Conservation (phyloP, 2,888 invertebrate species). For the Pterostichus niger region DNA sequence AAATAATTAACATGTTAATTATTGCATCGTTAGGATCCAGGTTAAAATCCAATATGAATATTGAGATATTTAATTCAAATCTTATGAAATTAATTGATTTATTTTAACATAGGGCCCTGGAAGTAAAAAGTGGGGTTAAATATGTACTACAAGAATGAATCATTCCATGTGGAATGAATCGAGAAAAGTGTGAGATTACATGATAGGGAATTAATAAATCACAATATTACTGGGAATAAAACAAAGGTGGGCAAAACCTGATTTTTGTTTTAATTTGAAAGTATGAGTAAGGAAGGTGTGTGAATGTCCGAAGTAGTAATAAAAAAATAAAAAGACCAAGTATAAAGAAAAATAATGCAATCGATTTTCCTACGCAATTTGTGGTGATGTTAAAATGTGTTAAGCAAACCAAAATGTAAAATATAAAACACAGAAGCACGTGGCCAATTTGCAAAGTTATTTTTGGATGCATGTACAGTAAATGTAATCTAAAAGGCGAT, state of each 20-base stretch:
- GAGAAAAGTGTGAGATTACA: conserved; percentile 14
- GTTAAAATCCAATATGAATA: not conserved
- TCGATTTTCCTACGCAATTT: conserved; percentile 63
- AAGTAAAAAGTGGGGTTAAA: conserved; percentile 57
- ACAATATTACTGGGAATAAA: conserved; percentile 23
- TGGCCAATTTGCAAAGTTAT: conserved; percentile 53
- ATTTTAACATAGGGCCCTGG: not conserved
- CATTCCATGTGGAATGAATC: conserved; percentile 48
- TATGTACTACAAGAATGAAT: conserved; percentile 27
- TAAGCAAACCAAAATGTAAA: conserved; percentile 37
- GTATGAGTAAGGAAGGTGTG: conserved; percentile 46
- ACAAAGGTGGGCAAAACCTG: conserved; percentile 18
- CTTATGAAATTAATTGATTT: too few species aligned
- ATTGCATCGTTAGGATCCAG: too few species aligned
- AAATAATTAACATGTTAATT: conserved; percentile 6
- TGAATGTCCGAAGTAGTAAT: conserved; percentile 50
- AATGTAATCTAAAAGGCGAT: conserved; percentile 76
- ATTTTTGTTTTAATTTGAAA: conserved; percentile 46
- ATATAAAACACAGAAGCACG: conserved; percentile 56
- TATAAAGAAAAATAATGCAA: conserved; percentile 58
- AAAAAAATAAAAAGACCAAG: conserved; percentile 62
- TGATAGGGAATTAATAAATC: conserved; percentile 8
- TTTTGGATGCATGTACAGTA: conserved; percentile 68
- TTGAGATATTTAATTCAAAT: not conserved
- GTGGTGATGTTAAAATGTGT: conserved; percentile 31